Conservation (phyloP, 2,113 vertebrate genomes). For the Acinonyx jubatus region DNA sequence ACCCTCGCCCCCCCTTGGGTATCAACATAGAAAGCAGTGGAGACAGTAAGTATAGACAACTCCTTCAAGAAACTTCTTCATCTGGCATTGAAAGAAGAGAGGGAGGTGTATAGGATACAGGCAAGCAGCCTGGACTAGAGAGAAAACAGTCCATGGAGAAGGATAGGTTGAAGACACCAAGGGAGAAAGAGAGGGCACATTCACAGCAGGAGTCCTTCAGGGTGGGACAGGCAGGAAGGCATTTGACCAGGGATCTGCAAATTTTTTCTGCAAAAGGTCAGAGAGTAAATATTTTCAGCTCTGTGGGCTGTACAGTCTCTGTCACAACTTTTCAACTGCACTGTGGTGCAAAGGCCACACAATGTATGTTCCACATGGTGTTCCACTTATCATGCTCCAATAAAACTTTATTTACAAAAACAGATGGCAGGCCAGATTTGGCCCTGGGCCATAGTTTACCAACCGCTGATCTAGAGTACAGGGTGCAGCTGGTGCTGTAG, state of each 20-base stretch:
- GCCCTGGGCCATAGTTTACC: neutral
- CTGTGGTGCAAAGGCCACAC: neutral
- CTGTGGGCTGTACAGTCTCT: neutral
- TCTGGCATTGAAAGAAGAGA: neutral
- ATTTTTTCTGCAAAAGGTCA: neutral
- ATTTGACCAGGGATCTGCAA: neutral
- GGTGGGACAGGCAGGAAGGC: neutral
- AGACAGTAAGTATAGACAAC: neutral
- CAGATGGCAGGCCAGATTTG: neutral
- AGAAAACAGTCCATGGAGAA: neutral
- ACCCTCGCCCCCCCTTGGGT: neutral
- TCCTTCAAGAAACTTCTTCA: neutral
- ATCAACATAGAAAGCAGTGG: neutral
- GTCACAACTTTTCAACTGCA: neutral
- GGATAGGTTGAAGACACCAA: neutral
- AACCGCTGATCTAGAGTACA: neutral
- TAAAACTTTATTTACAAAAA: conserved; percentile 40
- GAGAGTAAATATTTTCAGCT: neutral
- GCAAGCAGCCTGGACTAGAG: neutral
- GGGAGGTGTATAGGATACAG: neutral
- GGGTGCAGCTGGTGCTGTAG: neutral
- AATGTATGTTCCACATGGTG: neutral
- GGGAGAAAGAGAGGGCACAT: neutral
- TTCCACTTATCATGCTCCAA: neutral
- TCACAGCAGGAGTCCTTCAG: neutral